phyloP scores from a whole-genome alignment of 1,140 invertebrate genomes.

The Zaprionus ghesquierei region DNA sequence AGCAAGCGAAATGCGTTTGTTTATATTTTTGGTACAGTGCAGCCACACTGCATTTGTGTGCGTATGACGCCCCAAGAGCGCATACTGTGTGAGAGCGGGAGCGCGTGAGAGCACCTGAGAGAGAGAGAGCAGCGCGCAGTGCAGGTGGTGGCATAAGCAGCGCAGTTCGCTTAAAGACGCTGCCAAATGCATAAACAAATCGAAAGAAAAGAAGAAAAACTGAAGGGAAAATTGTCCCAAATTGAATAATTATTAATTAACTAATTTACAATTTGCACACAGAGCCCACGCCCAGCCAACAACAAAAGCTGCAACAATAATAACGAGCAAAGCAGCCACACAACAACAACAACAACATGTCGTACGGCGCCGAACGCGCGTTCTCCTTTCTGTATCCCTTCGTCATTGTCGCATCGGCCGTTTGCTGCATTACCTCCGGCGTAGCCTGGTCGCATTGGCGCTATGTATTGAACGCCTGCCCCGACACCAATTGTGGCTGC shows the following conservation, averaged over 20 bases:
- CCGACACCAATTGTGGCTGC: constrained; percentile 86
- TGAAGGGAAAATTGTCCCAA: constrained; percentile 2
- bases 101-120: constrained; percentile 6
- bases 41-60: background rate
- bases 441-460: constrained; percentile 87
- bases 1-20: constrained; percentile 8
- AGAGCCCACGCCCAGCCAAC: constrained; percentile 15
- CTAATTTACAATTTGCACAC: constrained; percentile 12
- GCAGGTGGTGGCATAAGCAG: constrained; percentile 21
- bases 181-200: constrained; percentile 8
- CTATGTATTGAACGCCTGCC: constrained; percentile 86
- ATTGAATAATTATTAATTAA: constrained; percentile 13
- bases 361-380: constrained; percentile 83
- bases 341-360: constrained; percentile 45
- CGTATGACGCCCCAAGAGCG: constrained; percentile 34
- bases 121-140: background rate
- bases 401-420: constrained; percentile 83
- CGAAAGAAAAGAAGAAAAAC: constrained; percentile 19
- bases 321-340: too few relatives aligned
- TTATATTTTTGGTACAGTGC: constrained; percentile 13
- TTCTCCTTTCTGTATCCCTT: constrained; percentile 84
- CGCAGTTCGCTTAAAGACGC: background rate
- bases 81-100: background rate
- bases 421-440: constrained; percentile 84
- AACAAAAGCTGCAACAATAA: background rate